Conservation (phyloP, 2,888 invertebrate species). For the Thecophora atra region DNA sequence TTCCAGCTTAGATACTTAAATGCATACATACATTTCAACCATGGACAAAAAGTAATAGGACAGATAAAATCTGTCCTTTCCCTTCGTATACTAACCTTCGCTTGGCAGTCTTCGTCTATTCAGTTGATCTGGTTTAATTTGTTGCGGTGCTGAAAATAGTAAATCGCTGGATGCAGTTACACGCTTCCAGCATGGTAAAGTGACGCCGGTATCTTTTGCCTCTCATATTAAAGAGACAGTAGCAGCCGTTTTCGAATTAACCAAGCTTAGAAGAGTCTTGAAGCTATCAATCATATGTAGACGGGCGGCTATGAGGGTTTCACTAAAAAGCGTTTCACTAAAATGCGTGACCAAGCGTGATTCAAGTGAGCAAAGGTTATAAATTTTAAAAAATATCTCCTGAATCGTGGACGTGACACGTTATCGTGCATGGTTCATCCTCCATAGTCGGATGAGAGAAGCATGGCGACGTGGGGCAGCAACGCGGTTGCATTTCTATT, state of each 20-base stretch:
- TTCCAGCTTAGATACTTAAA: too few relatives aligned
- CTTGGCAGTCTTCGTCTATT: neutral
- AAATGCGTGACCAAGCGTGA: too few relatives aligned
- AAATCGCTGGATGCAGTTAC: neutral
- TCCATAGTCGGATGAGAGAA: too few relatives aligned
- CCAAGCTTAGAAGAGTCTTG: constrained; percentile 24
- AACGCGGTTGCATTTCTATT: too few relatives aligned
- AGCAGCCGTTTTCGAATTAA: constrained; percentile 13
- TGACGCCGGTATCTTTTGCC: neutral
- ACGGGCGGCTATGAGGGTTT: too few relatives aligned
- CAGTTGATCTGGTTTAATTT: neutral
- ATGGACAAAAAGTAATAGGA: neutral
- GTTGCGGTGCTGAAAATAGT: neutral
- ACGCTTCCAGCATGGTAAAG: neutral
- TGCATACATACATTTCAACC: too few relatives aligned
- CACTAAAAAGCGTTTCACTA: too few relatives aligned
- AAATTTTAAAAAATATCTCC: too few relatives aligned
- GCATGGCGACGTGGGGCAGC: too few relatives aligned
- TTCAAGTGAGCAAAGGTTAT: too few relatives aligned
- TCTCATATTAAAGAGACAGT: neutral
- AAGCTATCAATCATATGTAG: constrained; percentile 15
- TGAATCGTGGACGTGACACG: too few relatives aligned
- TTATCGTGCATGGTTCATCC: too few relatives aligned
- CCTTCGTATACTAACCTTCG: neutral
- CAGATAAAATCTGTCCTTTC: neutral